These are phyloP conservation scores for Anser brachyrhynchus DNA, from an alignment of 2,113 vertebrate genomes.

Conservation along the genomic window DNA sequence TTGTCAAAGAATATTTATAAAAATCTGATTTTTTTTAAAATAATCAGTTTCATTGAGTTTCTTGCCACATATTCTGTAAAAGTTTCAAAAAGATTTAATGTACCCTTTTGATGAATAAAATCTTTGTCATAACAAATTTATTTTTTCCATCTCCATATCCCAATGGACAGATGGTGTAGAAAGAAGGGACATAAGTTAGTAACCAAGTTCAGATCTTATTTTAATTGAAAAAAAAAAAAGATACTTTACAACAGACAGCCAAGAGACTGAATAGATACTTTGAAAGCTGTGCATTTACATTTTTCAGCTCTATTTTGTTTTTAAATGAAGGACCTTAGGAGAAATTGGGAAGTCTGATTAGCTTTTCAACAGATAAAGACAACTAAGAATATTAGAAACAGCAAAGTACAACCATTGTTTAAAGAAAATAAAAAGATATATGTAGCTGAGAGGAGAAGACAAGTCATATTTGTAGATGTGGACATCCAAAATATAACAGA, in stretches of 20 bases:
- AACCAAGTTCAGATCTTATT: neutral
- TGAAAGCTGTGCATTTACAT: neutral
- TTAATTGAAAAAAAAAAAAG: neutral
- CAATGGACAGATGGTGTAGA: neutral
- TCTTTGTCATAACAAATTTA: neutral
- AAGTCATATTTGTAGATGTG: neutral
- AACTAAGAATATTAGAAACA: neutral
- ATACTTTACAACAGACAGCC: neutral
- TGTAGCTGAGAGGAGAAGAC: neutral
- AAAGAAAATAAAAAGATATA: neutral
- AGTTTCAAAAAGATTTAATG: neutral
- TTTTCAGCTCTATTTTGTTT: neutral
- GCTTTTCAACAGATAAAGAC: neutral
- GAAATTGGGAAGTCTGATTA: neutral
- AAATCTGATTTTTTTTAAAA: neutral
- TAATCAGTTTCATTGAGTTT: neutral
- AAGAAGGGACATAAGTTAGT: neutral
- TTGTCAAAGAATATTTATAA: neutral
- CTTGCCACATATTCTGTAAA: neutral
- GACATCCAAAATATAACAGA: neutral
- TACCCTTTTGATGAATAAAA: neutral
- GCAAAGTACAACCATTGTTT: neutral
- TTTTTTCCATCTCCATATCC: neutral
- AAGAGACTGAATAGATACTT: neutral
- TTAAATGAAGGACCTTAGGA: neutral